Evolutionary conservation across 1,140 invertebrate genomes (phyloP), one percentile per base, ranked within the genome.

Genomic region (Elymnias hypermnestra): DNA sequence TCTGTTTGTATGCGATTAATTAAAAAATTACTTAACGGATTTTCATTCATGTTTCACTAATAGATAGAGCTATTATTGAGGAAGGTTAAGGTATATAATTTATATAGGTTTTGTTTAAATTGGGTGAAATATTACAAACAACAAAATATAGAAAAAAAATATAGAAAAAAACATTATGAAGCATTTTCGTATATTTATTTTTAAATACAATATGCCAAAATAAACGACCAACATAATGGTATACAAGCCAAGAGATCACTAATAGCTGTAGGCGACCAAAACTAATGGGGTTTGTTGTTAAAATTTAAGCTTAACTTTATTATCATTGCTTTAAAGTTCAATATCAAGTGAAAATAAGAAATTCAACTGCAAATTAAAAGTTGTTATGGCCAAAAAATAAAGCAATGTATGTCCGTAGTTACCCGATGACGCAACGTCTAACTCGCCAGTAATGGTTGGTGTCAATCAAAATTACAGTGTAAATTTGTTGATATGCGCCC

Each of bases 401-500:
- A 60, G 42, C 39, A 63, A 64, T 53, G 51, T 61, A 61, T 60
- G 61, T 67, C 64, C 67, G 68, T 79, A 67, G 63, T 68, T 74
- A 69, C 42, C 46, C 58, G 61, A 73, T 84, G 81, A 82, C 81
- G 77, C 72, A 84, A 84, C 71, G 63, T 62, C 65, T 67, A 71
- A 72, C 70, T 67, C 67, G 61, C 59, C 71, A 68, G 75, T 84
- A 84, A 84, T 84, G 77, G 81, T 70, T 59, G 74, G 71, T 84
- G 81, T 84, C 81, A 84, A 84, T 84, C 81, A 84, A 84, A 84
- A 83, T 84, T 81, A 83, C 69, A 78, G 62, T 68, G 77, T 77
- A 76, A 78, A 77, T 63, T 77, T 71, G 58, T 63, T 61, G 61
- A 56, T 70, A 53, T 65, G 52, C 57, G 40, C 47, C 43, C 49